These are phyloP conservation scores for Coelopa frigida DNA, from an alignment of 1,140 invertebrate genomes.

Conservation along the genomic window DNA sequence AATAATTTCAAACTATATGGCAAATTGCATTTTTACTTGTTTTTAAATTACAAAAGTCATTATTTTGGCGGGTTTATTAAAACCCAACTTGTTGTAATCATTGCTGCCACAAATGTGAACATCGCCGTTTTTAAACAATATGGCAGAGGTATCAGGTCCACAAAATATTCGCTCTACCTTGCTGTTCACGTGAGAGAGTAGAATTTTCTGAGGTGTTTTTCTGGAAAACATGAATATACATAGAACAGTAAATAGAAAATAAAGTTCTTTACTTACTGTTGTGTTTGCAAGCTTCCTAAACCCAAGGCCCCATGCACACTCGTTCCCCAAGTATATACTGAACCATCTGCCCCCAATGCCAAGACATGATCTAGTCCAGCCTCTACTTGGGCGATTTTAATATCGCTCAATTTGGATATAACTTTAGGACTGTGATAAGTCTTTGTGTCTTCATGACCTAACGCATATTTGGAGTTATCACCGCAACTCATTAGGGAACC, in stretches of 20 bases:
- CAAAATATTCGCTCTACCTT: slow-evolving; percentile 52
- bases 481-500: slow-evolving; percentile 68
- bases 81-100: slow-evolving; percentile 60
- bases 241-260: neutral
- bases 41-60: slow-evolving; percentile 31
- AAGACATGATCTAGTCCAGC: slow-evolving; percentile 63
- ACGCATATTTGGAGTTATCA: slow-evolving; percentile 54
- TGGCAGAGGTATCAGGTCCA: slow-evolving; percentile 57
- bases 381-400: slow-evolving; percentile 56
- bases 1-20: neutral
- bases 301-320: slow-evolving; percentile 59
- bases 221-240: slow-evolving; percentile 11
- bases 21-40: too few species aligned
- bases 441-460: slow-evolving; percentile 62
- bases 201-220: slow-evolving; percentile 33
- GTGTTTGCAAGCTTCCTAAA: slow-evolving; percentile 53
- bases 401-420: slow-evolving; percentile 51
- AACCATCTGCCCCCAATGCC: slow-evolving; percentile 54
- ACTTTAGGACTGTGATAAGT: slow-evolving; percentile 55
- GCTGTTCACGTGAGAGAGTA: slow-evolving; percentile 45
- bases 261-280: slow-evolving; percentile 24
- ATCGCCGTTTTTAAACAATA: slow-evolving; percentile 58
- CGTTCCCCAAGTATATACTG: slow-evolving; percentile 64
- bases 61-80: slow-evolving; percentile 43
- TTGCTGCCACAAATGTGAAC: slow-evolving; percentile 64